A percentile compares a stretch with the other conserved stretches of the same genome.
Conservation (phyloP, 1,140 invertebrate genomes). For the Zaprionus taronus region DNA sequence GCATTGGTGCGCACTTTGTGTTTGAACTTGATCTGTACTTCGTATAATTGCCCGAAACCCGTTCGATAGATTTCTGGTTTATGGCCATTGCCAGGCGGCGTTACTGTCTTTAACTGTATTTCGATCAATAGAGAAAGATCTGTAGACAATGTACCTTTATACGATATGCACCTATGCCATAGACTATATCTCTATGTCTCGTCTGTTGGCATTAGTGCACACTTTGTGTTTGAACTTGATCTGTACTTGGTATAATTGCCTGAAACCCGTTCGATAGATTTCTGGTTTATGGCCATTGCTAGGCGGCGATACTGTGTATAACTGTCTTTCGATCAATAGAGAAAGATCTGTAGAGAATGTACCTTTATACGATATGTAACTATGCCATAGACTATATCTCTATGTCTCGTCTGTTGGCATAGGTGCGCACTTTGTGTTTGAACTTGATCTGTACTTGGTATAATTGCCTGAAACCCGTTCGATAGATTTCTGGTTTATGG, state of each 20-base stretch:
- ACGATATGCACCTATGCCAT: constrained; percentile 8
- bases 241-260: constrained; percentile 15
- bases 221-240: constrained; percentile 69
- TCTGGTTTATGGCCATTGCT: constrained; percentile 25
- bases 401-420: constrained; percentile 48
- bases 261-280: constrained; percentile 15
- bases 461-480: constrained; percentile 7
- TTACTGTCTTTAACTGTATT: background rate
- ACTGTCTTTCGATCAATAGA: background rate
- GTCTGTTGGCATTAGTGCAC: constrained; percentile 60
- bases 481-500: constrained; percentile 18
- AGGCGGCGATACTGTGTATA: background rate
- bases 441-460: constrained; percentile 46
- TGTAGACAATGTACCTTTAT: constrained; percentile 41
- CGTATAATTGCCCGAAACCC: background rate
- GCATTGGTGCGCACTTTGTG: constrained; percentile 68
- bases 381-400: background rate
- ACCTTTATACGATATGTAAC: too few relatives aligned
- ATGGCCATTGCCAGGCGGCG: constrained; percentile 14
- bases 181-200: constrained; percentile 2
- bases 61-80: constrained; percentile 21
- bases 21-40: constrained; percentile 59
- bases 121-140: background rate
- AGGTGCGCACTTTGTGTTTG: constrained; percentile 68
- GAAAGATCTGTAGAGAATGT: constrained; percentile 1